Percentiles rank a stretch among this genome's conserved stretches.
Evolutionary conservation across 2,113 vertebrate genomes (phyloP).

Genomic region (Pterocles burchelli): DNA sequence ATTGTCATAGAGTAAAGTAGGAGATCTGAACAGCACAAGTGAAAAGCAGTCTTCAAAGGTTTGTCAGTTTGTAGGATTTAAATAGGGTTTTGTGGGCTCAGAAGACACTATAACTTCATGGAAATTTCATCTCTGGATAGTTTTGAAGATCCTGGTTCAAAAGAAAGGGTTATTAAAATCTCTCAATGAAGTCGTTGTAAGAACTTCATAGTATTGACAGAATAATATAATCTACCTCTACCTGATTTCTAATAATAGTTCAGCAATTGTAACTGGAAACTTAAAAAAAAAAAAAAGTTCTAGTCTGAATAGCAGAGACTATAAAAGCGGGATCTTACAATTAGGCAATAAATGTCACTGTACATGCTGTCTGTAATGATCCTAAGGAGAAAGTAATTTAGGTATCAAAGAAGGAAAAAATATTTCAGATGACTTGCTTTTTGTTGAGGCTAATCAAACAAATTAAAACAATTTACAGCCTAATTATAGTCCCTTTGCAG

Average conservation of each 20-base stretch:
- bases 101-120: background rate
- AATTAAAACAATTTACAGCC: constrained; percentile 2
- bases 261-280: background rate
- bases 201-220: background rate
- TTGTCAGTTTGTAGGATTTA: background rate
- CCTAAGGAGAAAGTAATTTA: constrained; percentile 34
- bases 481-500: background rate
- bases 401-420: constrained; percentile 21
- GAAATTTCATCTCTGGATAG: background rate
- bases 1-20: background rate
- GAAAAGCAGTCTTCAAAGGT: background rate
- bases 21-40: background rate
- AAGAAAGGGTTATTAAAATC: background rate
- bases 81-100: background rate
- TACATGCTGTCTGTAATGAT: background rate
- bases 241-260: background rate
- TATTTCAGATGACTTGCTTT: constrained; percentile 45
- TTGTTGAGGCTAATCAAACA: constrained; percentile 38
- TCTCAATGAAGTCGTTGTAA: background rate
- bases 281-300: background rate
- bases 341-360: background rate
- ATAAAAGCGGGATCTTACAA: background rate
- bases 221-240: background rate
- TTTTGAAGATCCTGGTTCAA: background rate
- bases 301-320: background rate